Conservation (phyloP, 1,140 invertebrate genomes). For the Drosophila kikkawai region DNA sequence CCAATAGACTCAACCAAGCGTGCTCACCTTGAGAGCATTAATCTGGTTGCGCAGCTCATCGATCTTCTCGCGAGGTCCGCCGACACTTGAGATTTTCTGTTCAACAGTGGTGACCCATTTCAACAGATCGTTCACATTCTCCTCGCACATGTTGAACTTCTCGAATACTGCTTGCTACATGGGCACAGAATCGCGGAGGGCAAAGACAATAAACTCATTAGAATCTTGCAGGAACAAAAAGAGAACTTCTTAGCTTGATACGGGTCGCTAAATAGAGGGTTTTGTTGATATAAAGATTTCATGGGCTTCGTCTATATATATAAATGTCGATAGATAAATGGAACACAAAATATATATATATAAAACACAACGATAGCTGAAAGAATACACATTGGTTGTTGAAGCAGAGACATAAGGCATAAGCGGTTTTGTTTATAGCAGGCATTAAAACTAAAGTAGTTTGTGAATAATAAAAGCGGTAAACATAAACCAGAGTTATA, state of each 20-base stretch:
- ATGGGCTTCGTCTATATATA: constrained; percentile 23
- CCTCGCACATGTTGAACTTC: constrained; percentile 95
- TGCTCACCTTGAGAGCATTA: constrained; percentile 92
- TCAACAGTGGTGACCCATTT: constrained; percentile 96
- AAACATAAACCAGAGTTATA: constrained; percentile 57
- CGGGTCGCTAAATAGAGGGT: constrained; percentile 35
- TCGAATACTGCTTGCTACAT: constrained; percentile 96
- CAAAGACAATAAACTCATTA: constrained; percentile 14
- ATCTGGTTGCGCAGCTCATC: constrained; percentile 96
- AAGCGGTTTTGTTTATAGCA: constrained; percentile 35
- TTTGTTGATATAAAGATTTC: constrained; percentile 12
- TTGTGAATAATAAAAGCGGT: constrained; percentile 28
- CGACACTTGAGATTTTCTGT: constrained; percentile 94
- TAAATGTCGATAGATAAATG: constrained; percentile 50
- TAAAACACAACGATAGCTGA: constrained; percentile 79
- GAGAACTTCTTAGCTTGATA: constrained; percentile 35
- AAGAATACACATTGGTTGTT: constrained; percentile 51
- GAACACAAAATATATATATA: constrained; percentile 65
- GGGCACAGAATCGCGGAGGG: too few species aligned
- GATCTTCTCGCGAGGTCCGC: constrained; percentile 94
- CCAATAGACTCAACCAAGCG: not conserved
- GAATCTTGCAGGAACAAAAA: not conserved
- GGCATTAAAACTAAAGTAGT: constrained; percentile 27
- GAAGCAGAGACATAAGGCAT: constrained; percentile 34
- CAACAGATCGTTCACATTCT: constrained; percentile 92